Evolutionary conservation across 2,113 vertebrate species (phyloP).

Genomic region (Thryonomys swinderianus): DNA sequence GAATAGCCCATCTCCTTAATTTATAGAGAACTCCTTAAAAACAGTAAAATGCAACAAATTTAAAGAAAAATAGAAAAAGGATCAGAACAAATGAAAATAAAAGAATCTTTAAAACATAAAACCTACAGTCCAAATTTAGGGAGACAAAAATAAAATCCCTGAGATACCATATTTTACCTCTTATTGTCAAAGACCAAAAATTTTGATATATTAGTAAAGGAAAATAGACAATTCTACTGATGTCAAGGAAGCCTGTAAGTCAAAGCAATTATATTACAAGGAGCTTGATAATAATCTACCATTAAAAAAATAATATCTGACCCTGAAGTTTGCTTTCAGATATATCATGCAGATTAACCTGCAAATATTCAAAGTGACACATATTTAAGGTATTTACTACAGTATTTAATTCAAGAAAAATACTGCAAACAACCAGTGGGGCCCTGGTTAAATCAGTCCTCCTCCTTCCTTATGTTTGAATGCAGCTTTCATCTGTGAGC

Average conservation of each 20-base stretch:
- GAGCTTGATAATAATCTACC: background rate
- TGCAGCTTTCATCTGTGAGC: background rate
- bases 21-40: background rate
- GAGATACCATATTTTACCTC: background rate
- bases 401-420: background rate
- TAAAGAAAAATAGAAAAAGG: background rate
- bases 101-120: background rate
- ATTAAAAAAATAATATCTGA: constrained; percentile 22
- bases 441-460: background rate
- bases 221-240: background rate
- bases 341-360: background rate
- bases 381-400: background rate
- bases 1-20: background rate
- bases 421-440: background rate
- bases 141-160: constrained; percentile 26
- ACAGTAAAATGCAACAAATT: background rate
- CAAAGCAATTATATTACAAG: background rate
- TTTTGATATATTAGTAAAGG: background rate
- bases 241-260: background rate
- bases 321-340: background rate
- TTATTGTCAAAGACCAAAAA: background rate
- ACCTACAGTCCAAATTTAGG: background rate
- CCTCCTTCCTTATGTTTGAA: constrained; percentile 4
- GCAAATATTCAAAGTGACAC: background rate
- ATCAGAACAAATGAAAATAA: background rate